phyloP scores from a whole-genome alignment of 2,113 vertebrate genomes.

The Caretta caretta region DNA sequence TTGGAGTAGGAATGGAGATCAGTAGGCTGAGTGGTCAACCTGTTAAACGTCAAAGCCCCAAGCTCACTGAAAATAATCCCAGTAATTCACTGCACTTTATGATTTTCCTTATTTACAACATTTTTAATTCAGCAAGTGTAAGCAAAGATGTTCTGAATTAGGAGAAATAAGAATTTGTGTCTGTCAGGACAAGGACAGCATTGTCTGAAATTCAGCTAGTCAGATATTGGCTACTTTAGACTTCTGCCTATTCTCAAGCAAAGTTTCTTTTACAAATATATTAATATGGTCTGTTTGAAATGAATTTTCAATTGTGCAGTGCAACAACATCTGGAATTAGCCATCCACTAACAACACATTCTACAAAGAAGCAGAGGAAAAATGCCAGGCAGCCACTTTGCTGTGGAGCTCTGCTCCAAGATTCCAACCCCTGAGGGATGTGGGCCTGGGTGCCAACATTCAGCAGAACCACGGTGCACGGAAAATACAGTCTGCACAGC shows the following conservation, averaged over 20 bases:
- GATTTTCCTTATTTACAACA: not conserved
- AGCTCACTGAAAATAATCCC: not conserved
- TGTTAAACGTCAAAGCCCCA: not conserved
- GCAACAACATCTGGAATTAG: constrained; percentile 27
- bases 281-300: not conserved
- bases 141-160: not conserved
- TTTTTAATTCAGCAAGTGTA: not conserved
- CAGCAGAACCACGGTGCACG: not conserved
- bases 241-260: not conserved
- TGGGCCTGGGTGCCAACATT: not conserved
- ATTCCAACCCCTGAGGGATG: not conserved
- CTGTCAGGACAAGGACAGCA: not conserved
- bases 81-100: not conserved
- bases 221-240: not conserved
- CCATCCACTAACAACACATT: not conserved
- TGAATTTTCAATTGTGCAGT: not conserved
- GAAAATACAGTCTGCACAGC: not conserved
- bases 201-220: not conserved
- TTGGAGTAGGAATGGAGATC: not conserved
- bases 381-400: not conserved
- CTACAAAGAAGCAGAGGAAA: not conserved
- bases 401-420: not conserved
- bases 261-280: not conserved
- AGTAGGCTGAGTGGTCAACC: not conserved
- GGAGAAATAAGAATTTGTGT: not conserved